Base-by-base conservation (phyloP, 1,140 invertebrate genomes). In the Ceratina japonica region DNA sequence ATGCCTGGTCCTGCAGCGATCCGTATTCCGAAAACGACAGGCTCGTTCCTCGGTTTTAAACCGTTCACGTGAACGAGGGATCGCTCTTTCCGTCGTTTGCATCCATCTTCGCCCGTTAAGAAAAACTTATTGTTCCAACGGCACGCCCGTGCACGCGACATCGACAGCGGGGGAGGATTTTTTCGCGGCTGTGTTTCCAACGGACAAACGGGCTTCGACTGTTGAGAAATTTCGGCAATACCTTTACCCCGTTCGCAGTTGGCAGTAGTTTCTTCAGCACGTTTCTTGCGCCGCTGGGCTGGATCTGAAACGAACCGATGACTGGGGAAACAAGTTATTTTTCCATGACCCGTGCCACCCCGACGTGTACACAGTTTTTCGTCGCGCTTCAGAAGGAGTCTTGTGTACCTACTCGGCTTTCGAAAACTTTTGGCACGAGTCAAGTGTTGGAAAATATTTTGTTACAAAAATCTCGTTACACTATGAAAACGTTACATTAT, bases 221-320 rank as follows among this genome's bases (percentile, higher is more conserved):
- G 27, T 58, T 72, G 75, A 78, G 75, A 78, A 72, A 78, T 78
- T 78, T 49, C 75, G 44, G 24, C 68, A 44, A 72, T 78, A 72
- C 24, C 68, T 49, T 51, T 37, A 44, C 37, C 31, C 18, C 12
- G 54, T 13, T n/a, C 22, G 44, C 44, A 51, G 70, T 73, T 73
- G 62, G 44, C 59, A 52, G 58, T 44, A 44, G 37, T 63, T 62
- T 18, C 44, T 5, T 59, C 12, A 16, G 44, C 70, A 63, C 59
- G 70, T 73, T 51, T 72, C 70, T 73, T 31, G 61, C 61, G 4
- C 10, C 5, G 54, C 44, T 13, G 13, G 8, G 52, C 18, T 51
- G 65, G n/a, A 61, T 59, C 65, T 56, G 65, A 61, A 61, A 51
- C 75, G 66, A 62, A 77, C 66, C 56, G 66, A 77, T 71, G 51